phyloP scores from a whole-genome alignment of 2,888 invertebrate species.

The Nemoura dubitans region DNA sequence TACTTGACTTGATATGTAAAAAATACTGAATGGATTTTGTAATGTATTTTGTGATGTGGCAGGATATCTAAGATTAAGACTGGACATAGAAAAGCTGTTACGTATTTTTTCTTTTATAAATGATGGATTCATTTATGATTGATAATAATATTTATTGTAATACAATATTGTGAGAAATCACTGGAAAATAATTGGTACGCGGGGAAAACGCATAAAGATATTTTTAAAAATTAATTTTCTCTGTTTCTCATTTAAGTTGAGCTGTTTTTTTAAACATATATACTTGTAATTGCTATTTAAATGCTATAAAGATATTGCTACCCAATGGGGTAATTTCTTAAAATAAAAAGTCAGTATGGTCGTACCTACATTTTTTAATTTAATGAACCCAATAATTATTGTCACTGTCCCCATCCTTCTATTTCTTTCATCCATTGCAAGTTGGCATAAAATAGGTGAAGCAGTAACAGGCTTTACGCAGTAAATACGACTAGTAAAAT shows the following conservation, averaged over 20 bases:
- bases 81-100: not conserved
- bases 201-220: not conserved
- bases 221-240: slow-evolving; percentile 31
- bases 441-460: too few relatives aligned
- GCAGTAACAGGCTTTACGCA: too few relatives aligned
- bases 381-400: too few relatives aligned
- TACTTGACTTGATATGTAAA: not conserved
- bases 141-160: slow-evolving; percentile 18
- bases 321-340: slow-evolving; percentile 30
- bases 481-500: too few relatives aligned
- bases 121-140: slow-evolving; percentile 14
- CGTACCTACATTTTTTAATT: slow-evolving; percentile 18
- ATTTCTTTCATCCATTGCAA: too few relatives aligned
- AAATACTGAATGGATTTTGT: not conserved
- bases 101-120: not conserved
- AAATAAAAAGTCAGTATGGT: slow-evolving; percentile 38
- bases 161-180: slow-evolving; percentile 10
- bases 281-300: slow-evolving; percentile 15
- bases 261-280: slow-evolving; percentile 12
- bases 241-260: slow-evolving; percentile 3
- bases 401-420: too few relatives aligned
- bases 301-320: slow-evolving; percentile 26
- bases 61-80: not conserved
- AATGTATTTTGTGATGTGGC: not conserved
- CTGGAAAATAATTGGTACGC: slow-evolving; percentile 23